These are phyloP conservation scores for Pogonus chalceus DNA, from an alignment of 1,140 invertebrate genomes.

Conservation along the genomic window DNA sequence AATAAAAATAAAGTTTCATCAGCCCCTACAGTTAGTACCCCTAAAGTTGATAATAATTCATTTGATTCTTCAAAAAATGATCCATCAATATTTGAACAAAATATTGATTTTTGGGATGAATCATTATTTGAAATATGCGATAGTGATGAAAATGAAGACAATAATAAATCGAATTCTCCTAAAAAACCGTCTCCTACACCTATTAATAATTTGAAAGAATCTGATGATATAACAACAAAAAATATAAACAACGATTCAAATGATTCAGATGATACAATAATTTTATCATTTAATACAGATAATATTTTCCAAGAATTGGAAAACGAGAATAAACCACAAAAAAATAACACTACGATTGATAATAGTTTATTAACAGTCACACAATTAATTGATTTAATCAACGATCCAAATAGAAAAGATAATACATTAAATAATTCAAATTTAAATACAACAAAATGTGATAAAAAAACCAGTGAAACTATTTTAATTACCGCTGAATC, in stretches of 20 bases:
- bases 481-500: too few relatives aligned
- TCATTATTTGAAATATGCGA: neutral
- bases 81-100: neutral
- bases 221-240: neutral
- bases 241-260: neutral
- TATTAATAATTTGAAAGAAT: too few relatives aligned
- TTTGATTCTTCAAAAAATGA: neutral
- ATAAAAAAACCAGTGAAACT: too few relatives aligned
- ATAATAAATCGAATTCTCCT: too few relatives aligned
- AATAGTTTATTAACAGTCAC: neutral
- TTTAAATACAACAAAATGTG: too few relatives aligned
- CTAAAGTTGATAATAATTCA: neutral
- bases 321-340: neutral
- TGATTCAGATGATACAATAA: neutral
- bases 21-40: neutral
- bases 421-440: neutral
- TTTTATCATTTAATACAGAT: neutral
- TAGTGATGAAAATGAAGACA: neutral
- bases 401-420: too few relatives aligned
- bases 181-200: too few relatives aligned
- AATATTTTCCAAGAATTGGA: neutral
- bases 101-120: neutral
- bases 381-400: conserved; percentile 3
- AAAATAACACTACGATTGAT: neutral
- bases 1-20: neutral